A percentile compares a stretch with the other conserved stretches of the same genome.
Evolutionary conservation across 1,140 invertebrate genomes (phyloP).

Genomic region (Archegozetes longisetosus): DNA sequence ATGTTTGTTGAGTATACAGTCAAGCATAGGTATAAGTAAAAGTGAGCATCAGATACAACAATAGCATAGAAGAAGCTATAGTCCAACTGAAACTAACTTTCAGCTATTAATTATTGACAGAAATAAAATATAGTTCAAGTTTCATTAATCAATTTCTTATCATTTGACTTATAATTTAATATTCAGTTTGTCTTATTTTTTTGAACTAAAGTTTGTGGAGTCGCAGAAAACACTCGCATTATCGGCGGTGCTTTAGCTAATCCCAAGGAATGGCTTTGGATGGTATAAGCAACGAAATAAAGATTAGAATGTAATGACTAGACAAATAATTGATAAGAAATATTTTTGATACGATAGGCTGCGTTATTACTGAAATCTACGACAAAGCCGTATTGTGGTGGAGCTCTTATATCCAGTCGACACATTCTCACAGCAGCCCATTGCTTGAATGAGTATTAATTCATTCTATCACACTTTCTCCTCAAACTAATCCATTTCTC

Average conservation of each 20-base stretch:
- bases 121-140: too few relatives aligned
- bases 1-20: too few relatives aligned
- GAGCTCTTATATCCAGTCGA: conserved; percentile 37
- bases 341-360: conserved; percentile 13
- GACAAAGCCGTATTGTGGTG: conserved; percentile 42
- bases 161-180: too few relatives aligned
- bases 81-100: too few relatives aligned
- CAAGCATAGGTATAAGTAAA: too few relatives aligned
- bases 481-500: not conserved
- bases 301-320: not conserved
- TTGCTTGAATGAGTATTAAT: conserved; percentile 33
- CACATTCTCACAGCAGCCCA: conserved; percentile 47
- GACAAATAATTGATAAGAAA: not conserved
- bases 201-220: conserved; percentile 2
- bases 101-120: too few relatives aligned
- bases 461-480: conserved; percentile 20
- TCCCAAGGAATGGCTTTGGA: conserved; percentile 24
- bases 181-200: not conserved
- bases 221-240: conserved; percentile 18
- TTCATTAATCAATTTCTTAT: too few relatives aligned
- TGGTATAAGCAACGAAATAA: conserved; percentile 19
- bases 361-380: conserved; percentile 21
- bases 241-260: conserved; percentile 23
- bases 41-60: too few relatives aligned
- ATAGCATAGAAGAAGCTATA: too few relatives aligned